Conservation (phyloP, 2,797 vertebrate genomes). For the Gymnothorax javanicus region DNA sequence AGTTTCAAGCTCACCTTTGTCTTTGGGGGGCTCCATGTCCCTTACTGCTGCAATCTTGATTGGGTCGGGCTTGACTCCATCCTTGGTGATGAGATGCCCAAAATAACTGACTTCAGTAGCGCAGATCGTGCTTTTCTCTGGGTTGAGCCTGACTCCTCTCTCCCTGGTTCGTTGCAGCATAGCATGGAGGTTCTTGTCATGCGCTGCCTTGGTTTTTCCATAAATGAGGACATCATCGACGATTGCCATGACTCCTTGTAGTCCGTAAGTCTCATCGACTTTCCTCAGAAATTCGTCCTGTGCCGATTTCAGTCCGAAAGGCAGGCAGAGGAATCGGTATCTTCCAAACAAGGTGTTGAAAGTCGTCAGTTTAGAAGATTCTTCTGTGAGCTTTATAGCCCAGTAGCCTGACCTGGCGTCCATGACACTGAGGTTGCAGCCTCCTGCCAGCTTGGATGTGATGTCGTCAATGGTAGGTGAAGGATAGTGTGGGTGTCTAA, state of each 20-base stretch:
- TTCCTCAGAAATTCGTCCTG: slow-evolving; percentile 28
- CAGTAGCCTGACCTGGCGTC: slow-evolving; percentile 17
- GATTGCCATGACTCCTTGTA: not conserved
- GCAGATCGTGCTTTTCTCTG: not conserved
- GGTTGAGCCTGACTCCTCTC: slow-evolving; percentile 4
- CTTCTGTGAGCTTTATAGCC: slow-evolving; percentile 22
- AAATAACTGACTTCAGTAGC: not conserved
- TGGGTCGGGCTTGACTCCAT: too few species aligned
- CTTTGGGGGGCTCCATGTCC: too few species aligned
- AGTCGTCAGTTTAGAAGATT: slow-evolving; percentile 23
- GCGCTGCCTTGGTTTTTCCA: not conserved
- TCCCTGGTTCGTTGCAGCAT: not conserved
- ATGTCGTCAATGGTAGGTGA: slow-evolving; percentile 24
- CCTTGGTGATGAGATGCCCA: too few species aligned
- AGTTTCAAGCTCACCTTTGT: not conserved
- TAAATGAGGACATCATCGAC: not conserved
- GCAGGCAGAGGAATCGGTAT: slow-evolving; percentile 23
- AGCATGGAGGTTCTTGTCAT: not conserved
- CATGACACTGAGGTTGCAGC: slow-evolving; percentile 16
- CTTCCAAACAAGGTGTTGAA: slow-evolving; percentile 29
- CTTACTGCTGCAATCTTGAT: too few species aligned
- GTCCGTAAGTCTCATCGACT: slow-evolving; percentile 24
- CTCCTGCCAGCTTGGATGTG: slow-evolving; percentile 25
- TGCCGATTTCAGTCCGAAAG: slow-evolving; percentile 26
- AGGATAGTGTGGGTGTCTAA: not conserved